Base-by-base conservation (phyloP, 2,888 invertebrate species). In the Acleris literana region DNA sequence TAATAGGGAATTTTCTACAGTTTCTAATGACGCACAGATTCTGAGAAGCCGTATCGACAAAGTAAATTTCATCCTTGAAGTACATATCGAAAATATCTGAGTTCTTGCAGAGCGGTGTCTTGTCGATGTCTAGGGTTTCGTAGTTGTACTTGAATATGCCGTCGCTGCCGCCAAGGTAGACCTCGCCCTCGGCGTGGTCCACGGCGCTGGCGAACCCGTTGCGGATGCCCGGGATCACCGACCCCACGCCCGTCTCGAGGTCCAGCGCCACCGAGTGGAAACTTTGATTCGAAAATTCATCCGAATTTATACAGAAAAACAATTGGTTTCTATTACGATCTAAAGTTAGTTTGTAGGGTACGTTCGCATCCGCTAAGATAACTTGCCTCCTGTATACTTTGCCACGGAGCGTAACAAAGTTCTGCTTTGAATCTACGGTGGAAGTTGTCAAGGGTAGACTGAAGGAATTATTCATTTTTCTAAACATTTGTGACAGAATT, bases 171-270 rank as follows among this genome's bases (percentile, higher is more conserved):
- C 87, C 87, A 5, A 88, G 78, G 68, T 80, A 88, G 6, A 84
- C 82, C 13, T 72, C 70, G 46, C 85, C 79, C 13, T 76, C 76
- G 5, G 64, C 68, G 39, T 83, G 80, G 63, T 87, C 82, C n/a
- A 86, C 79, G 9, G 88, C 84, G 70, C 84, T 85, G 11, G 87
- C 85, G 49, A 83, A 88, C 7, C 88, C 88, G 68, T 88, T 86
- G 18, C 82, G 80, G 62, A 88, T 83, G 66, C 81, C 78, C 44
- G 84, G 83, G 62, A 87, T 76, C 53, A 87, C 71, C 29, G 74
- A 71, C 17, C 80, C 69, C 22, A 69, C 61, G 18, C 77, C 79
- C 52, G 77, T 78, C 53, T 80, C 73, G 18, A 87, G 76, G 69
- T 85, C 78, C n/a, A 87, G 72, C 39, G 80, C 69, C 18, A 82